Percentiles rank a stretch among this genome's conserved stretches.
Evolutionary conservation across 2,113 vertebrate genomes (phyloP).

Genomic region (Eurypyga helias): DNA sequence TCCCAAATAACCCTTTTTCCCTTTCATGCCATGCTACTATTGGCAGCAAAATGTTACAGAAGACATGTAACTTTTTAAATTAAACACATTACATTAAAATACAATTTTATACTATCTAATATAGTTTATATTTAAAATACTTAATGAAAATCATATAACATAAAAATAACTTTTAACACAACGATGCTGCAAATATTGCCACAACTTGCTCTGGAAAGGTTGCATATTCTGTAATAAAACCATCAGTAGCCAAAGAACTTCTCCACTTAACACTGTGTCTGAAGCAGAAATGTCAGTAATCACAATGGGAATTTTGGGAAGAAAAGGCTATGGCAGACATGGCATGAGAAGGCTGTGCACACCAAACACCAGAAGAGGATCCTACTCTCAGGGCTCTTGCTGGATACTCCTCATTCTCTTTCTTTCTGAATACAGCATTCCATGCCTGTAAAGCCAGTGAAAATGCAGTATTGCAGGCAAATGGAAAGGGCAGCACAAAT

Average conservation of each 20-base stretch:
- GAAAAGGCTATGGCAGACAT: not conserved
- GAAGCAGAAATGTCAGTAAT: not conserved
- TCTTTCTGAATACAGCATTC: not conserved
- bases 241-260: not conserved
- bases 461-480: not conserved
- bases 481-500: not conserved
- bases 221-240: not conserved
- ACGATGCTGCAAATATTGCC: not conserved
- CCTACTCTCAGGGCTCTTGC: not conserved
- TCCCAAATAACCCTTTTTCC: not conserved
- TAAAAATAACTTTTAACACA: not conserved
- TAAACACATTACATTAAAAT: not conserved
- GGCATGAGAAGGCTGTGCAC: not conserved
- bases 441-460: not conserved
- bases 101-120: not conserved
- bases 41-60: not conserved
- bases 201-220: not conserved
- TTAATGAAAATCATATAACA: not conserved
- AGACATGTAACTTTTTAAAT: not conserved
- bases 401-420: not conserved
- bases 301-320: not conserved
- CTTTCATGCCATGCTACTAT: not conserved
- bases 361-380: not conserved
- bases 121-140: not conserved
- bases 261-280: not conserved